Conservation (phyloP, 2,797 vertebrate species). For the Sebastes kiyomatsui region DNA sequence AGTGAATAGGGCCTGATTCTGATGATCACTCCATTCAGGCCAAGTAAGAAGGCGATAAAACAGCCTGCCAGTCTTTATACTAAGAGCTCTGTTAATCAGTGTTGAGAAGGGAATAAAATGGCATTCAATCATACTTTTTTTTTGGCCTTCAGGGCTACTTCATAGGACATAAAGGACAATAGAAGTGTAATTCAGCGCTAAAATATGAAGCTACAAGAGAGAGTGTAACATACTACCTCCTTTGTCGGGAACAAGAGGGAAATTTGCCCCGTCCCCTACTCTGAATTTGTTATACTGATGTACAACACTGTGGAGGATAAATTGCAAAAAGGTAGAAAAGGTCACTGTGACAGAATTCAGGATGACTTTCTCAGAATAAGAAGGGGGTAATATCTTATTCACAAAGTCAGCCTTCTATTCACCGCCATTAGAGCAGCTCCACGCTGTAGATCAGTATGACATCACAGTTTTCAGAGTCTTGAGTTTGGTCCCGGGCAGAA, state of each 20-base stretch:
- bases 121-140: not conserved
- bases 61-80: conserved; percentile 21
- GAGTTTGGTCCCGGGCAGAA: conserved; percentile 10
- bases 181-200: conserved; percentile 8
- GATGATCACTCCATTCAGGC: conserved; percentile 48
- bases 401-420: conserved; percentile 30
- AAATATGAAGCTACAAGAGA: conserved; percentile 15
- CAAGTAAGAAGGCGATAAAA: conserved; percentile 29
- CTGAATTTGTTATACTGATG: conserved; percentile 37
- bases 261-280: conserved; percentile 10
- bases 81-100: conserved; percentile 43
- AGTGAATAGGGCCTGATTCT: conserved; percentile 61
- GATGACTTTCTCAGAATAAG: conserved; percentile 32
- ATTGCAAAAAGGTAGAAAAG: conserved; percentile 44
- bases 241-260: conserved; percentile 3
- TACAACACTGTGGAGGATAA: conserved; percentile 33
- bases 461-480: conserved; percentile 33
- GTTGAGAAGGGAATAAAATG: conserved; percentile 17
- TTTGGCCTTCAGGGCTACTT: not conserved
- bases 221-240: conserved; percentile 14
- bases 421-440: not conserved
- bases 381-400: conserved; percentile 24
- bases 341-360: conserved; percentile 49
- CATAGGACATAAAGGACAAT: conserved; percentile 13
- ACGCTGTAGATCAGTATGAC: conserved; percentile 39